Percentiles rank a stretch among this genome's conserved stretches.
Evolutionary conservation across 1,140 invertebrate genomes (phyloP).

Genomic region (Atta colombica): DNA sequence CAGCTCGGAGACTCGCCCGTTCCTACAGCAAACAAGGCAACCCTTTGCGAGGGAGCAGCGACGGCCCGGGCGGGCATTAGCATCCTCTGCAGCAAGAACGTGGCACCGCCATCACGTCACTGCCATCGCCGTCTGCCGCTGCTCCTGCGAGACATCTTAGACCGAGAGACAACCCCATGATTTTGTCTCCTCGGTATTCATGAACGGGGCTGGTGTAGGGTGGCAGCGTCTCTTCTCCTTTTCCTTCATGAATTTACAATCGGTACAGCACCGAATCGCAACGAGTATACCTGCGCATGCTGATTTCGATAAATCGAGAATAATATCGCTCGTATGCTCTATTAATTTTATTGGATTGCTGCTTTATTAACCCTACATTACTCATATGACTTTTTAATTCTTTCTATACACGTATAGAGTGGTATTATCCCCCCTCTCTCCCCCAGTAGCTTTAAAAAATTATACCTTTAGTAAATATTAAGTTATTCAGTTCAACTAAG

Average conservation of each 20-base stretch:
- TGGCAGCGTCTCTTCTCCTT: conserved; percentile 59
- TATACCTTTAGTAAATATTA: no score
- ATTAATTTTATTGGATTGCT: neutral
- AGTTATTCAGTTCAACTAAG: no score
- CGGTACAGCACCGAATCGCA: conserved; percentile 57
- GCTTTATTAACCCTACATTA: neutral
- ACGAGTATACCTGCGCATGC: conserved; percentile 4
- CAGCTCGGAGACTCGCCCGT: conserved; percentile 12
- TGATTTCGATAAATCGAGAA: neutral
- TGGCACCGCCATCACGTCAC: conserved; percentile 3
- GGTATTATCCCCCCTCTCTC: no score
- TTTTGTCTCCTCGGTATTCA: conserved; percentile 80
- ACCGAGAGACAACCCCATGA: conserved; percentile 77
- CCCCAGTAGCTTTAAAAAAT: no score
- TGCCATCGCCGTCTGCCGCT: conserved; percentile 5
- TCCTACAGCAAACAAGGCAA: conserved; percentile 63
- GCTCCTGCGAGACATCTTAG: conserved; percentile 75
- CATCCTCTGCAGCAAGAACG: conserved; percentile 68
- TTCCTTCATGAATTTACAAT: conserved; percentile 81
- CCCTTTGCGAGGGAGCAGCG: conserved; percentile 67
- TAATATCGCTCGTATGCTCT: neutral
- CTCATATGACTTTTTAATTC: no score
- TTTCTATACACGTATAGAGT: no score
- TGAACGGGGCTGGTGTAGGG: conserved; percentile 67
- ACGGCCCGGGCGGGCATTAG: conserved; percentile 72